phyloP scores from a whole-genome alignment of 2,797 vertebrate genomes.

The Crypturellus tataupa region DNA sequence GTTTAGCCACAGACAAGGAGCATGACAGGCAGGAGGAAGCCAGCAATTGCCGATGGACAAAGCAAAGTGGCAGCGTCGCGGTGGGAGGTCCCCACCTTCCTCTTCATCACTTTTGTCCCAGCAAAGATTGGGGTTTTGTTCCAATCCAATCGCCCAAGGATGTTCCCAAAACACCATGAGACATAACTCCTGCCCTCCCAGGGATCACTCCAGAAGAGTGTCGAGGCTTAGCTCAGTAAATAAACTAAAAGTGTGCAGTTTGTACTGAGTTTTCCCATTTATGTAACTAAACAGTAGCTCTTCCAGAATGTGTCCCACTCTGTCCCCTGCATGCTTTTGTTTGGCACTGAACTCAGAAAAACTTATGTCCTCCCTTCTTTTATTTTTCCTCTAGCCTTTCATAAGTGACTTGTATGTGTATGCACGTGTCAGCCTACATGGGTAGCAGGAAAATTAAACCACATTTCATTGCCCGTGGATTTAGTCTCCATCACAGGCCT shows the following conservation, averaged over 20 bases:
- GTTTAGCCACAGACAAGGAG: background rate
- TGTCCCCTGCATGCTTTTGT: background rate
- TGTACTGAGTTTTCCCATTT: background rate
- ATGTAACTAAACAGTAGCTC: background rate
- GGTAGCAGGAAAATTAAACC: background rate
- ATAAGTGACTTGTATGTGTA: background rate
- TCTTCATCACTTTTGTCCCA: background rate
- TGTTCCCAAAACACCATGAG: too few relatives aligned
- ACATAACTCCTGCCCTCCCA: background rate
- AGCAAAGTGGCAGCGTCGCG: rapidly evolving
- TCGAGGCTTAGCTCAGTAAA: background rate
- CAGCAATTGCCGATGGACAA: rapidly evolving
- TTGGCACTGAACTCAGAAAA: background rate
- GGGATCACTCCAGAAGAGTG: background rate
- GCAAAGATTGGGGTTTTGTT: background rate
- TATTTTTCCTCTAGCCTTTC: background rate
- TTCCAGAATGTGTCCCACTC: background rate
- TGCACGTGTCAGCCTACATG: rapidly evolving
- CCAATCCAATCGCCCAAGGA: background rate
- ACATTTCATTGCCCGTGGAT: background rate
- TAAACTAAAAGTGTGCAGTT: background rate
- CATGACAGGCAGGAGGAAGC: background rate
- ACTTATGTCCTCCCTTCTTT: background rate
- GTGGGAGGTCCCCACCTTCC: background rate
- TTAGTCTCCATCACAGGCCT: background rate